Evolutionary conservation across 1,140 invertebrate genomes (phyloP), one percentile per base, ranked within the genome.

Genomic region (Drosophila kanapiae): DNA sequence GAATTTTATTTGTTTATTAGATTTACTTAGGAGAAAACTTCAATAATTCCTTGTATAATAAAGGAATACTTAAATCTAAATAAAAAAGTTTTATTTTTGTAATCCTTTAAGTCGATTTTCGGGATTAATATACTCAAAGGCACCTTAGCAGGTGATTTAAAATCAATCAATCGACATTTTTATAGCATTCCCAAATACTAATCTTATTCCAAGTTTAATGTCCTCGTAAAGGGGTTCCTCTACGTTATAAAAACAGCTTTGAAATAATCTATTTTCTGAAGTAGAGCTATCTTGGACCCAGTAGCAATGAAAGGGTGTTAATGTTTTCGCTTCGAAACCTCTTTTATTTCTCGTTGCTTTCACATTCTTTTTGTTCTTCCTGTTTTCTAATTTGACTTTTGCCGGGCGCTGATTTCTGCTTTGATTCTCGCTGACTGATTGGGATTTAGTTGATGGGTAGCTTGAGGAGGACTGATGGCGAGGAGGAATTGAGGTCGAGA

Each of bases 331-430:
- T 48, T 7, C 8, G 8, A 14, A 67, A 33, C 13, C 23, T 16
- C 16, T 63, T 67, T 54, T 59, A 35, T 43, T 48, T 29, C 11
- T 37, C 37, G 23, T 45, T 38, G n/a, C 53, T 74, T 62, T 38
- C 11, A 31, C n/a, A 23, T 38, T 43, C 48, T 74, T 75, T 18
- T 45, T 67, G 18, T 40, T 16, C 23, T 67, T 76, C 74, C 74
- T 64, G 53, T 23, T 76, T 76, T 76, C 74, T 76, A 76, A 77
- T 77, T 77, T 77, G 75, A 60, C 74, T 77, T 77, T 69, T 35
- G 63, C 38, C 47, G 63, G 62, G 75, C 63, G 74, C 63, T 77
- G 75, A 77, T 77, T 77, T 77, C 14, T n/a, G 38, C 74, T 72
- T 72, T 72, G 69, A 74, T 72, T 72, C 65, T 51, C 48, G 63